Conservation (phyloP, 2,888 invertebrate genomes). For the Erannis defoliaria region DNA sequence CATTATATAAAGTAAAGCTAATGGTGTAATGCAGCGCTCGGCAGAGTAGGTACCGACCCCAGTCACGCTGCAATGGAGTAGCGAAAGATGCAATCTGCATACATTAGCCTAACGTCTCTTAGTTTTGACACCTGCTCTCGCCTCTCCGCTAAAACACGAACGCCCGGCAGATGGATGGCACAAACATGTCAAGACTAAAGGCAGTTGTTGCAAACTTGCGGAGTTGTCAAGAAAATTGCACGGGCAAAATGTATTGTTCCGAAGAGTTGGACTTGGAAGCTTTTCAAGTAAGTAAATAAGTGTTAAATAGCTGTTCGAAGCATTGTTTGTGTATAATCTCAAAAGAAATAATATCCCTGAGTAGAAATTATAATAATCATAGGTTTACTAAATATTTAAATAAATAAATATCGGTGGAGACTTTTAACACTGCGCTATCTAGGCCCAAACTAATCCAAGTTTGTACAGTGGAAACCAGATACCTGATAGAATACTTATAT, state of each 20-base stretch:
- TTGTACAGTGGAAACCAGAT: too few relatives aligned
- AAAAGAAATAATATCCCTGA: constrained; percentile 32
- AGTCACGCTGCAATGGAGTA: constrained; percentile 51
- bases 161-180: constrained; percentile 72
- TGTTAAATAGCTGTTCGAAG: constrained; percentile 56
- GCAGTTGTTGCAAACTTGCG: constrained; percentile 68
- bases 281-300: constrained; percentile 60
- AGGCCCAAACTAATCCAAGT: too few relatives aligned
- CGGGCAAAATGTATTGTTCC: constrained; percentile 59
- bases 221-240: constrained; percentile 57
- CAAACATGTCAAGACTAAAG: constrained; percentile 78
- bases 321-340: constrained; percentile 45
- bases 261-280: constrained; percentile 56
- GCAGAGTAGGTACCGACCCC: constrained; percentile 48
- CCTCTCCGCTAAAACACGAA: constrained; percentile 60
- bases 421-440: too few relatives aligned
- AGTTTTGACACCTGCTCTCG: constrained; percentile 85
- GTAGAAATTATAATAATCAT: constrained; percentile 36
- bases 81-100: constrained; percentile 84
- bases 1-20: constrained; percentile 72
- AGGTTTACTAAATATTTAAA: constrained; percentile 32
- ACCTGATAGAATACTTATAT: too few relatives aligned
- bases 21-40: constrained; percentile 65
- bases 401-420: neutral
- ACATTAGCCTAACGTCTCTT: constrained; percentile 83